Percentiles rank a stretch among this genome's conserved stretches.
These are phyloP conservation scores for Notocelia uddmanniana DNA, from an alignment of 2,888 invertebrate species.

Conservation along the genomic window DNA sequence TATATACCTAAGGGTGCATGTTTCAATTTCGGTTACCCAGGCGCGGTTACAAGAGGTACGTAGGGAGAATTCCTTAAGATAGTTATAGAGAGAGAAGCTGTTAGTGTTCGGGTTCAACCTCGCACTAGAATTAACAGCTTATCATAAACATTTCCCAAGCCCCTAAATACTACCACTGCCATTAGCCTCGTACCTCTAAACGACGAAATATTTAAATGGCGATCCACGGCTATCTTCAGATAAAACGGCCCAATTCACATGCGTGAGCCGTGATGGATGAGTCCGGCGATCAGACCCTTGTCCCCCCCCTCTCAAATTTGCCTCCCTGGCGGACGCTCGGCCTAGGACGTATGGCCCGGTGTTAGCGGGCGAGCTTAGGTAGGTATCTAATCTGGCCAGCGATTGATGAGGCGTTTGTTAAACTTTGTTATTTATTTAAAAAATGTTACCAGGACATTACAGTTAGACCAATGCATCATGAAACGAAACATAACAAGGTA, in stretches of 20 bases:
- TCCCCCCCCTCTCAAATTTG: constrained; percentile 81
- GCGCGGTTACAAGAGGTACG: not conserved
- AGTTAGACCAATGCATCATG: too few species aligned
- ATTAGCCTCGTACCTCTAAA: constrained; percentile 68
- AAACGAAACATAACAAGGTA: too few species aligned
- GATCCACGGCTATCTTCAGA: constrained; percentile 81
- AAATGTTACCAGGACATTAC: too few species aligned
- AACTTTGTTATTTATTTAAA: too few species aligned
- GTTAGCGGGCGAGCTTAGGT: constrained; percentile 22
- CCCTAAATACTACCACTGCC: constrained; percentile 49
- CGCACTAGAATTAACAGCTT: constrained; percentile 11
- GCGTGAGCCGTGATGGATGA: constrained; percentile 86
- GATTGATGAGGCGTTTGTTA: too few species aligned
- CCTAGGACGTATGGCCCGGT: constrained; percentile 42
- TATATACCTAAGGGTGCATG: too few species aligned
- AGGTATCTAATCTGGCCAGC: too few species aligned
- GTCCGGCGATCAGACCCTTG: constrained; percentile 84
- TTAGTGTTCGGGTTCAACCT: not conserved
- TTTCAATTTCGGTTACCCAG: too few species aligned
- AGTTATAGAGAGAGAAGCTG: not conserved
- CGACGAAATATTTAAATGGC: constrained; percentile 85
- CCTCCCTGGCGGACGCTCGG: constrained; percentile 67
- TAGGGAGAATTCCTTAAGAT: not conserved
- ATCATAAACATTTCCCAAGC: constrained; percentile 24
- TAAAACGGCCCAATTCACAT: constrained; percentile 85